These are phyloP conservation scores for Bergia puertoricense DNA, from an alignment of 92 coral and sea anemone species.

Conservation along the genomic window DNA sequence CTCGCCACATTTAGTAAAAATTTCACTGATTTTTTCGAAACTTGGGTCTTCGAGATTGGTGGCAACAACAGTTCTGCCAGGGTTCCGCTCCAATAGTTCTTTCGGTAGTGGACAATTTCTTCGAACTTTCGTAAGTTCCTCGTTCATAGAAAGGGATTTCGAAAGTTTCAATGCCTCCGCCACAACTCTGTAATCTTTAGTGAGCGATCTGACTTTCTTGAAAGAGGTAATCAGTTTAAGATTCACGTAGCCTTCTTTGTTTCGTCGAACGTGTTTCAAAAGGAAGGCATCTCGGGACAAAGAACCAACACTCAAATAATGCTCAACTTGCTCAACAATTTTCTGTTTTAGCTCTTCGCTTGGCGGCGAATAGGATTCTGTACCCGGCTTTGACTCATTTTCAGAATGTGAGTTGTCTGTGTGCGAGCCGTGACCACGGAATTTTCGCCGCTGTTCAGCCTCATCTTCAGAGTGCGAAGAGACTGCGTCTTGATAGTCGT, in stretches of 20 bases:
- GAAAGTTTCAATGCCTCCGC: constrained; percentile 87
- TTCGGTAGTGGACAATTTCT: constrained; percentile 74
- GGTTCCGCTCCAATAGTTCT: constrained; percentile 93
- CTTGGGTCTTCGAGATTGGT: constrained; percentile 73
- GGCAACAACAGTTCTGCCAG: constrained; percentile 92
- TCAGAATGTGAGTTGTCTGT: constrained; percentile 93
- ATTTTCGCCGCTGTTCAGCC: constrained; percentile 70
- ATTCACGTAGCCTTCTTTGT: constrained; percentile 97
- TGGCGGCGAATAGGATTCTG: constrained; percentile 85
- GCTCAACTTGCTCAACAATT: constrained; percentile 91
- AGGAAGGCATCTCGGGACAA: constrained; percentile 94
- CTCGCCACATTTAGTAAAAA: constrained; percentile 95
- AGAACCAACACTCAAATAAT: constrained; percentile 90
- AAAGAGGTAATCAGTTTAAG: constrained; percentile 95
- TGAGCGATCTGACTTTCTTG: constrained; percentile 92
- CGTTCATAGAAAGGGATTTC: constrained; percentile 72
- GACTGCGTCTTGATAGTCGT: constrained; percentile 70
- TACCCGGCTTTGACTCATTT: constrained; percentile 76
- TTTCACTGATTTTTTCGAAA: constrained; percentile 90
- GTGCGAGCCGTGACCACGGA: constrained; percentile 58
- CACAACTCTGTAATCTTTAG: constrained; percentile 94
- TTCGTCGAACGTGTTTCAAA: constrained; percentile 96
- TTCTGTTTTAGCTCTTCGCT: constrained; percentile 81
- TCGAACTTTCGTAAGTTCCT: constrained; percentile 86
- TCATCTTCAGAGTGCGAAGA: constrained; percentile 76